Percentiles rank a stretch among this genome's conserved stretches.
phyloP scores from a whole-genome alignment of 1,140 invertebrate genomes.

The Pomacea maculata region DNA sequence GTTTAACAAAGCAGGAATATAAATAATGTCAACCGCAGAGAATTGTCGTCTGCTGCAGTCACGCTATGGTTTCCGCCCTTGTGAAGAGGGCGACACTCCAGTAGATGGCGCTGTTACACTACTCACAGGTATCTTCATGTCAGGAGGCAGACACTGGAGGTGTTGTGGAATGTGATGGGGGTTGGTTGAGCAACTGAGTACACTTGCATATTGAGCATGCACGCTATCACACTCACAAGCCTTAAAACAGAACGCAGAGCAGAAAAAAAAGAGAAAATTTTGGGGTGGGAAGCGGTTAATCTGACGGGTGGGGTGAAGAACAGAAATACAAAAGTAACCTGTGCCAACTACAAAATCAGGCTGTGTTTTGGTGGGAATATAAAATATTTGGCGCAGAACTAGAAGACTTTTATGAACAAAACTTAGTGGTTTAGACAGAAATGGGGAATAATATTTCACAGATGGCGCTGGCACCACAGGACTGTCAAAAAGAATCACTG shows the following conservation, averaged over 20 bases:
- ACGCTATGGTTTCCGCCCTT: no score
- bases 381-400: background rate
- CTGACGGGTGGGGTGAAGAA: background rate
- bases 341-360: background rate
- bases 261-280: background rate
- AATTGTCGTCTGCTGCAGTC: no score
- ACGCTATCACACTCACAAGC: constrained; percentile 1
- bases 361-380: no score
- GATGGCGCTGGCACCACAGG: background rate
- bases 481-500: background rate
- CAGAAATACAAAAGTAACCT: background rate
- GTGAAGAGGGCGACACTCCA: no score
- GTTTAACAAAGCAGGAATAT: no score
- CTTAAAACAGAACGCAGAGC: background rate
- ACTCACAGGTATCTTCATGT: background rate
- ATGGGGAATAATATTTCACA: background rate
- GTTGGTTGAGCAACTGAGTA: no score
- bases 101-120: no score
- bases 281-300: background rate
- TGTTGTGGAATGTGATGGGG: no score
- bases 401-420: background rate
- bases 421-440: background rate
- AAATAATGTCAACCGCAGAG: no score
- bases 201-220: background rate
- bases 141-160: background rate